Conservation (phyloP, 2,113 vertebrate species). For the Coregonus clupeaformis region DNA sequence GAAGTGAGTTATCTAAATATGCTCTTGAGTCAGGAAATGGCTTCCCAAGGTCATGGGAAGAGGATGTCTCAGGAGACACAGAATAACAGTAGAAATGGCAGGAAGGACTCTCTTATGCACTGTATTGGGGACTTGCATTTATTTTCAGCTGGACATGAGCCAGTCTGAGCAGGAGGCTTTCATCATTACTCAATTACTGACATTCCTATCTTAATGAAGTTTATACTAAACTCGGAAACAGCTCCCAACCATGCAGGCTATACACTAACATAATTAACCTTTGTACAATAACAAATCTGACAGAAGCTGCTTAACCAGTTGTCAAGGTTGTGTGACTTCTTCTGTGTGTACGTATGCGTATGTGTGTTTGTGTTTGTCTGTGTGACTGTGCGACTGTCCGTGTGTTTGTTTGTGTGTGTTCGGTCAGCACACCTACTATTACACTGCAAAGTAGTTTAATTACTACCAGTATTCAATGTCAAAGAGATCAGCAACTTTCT, state of each 20-base stretch:
- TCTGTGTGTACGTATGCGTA: background rate
- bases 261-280: background rate
- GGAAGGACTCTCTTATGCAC: background rate
- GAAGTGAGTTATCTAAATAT: background rate
- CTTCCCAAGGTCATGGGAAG: constrained; percentile 20
- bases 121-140: background rate
- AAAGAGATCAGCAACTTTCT: too few relatives aligned
- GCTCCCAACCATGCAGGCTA: constrained; percentile 32
- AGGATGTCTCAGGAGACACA: background rate
- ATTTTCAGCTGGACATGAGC: background rate
- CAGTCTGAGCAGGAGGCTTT: background rate
- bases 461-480: too few relatives aligned
- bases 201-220: constrained; percentile 20
- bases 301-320: background rate
- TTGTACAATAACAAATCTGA: background rate
- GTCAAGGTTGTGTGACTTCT: background rate
- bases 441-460: too few relatives aligned
- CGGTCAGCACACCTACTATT: too few relatives aligned
- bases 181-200: constrained; percentile 22
- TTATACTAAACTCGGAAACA: constrained; percentile 5
- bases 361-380: background rate
- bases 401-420: background rate
- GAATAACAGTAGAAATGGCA: background rate
- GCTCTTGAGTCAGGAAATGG: background rate
- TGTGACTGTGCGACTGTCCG: background rate